Evolutionary conservation across 2,113 vertebrate species (phyloP).

Genomic region (Progne subis): DNA sequence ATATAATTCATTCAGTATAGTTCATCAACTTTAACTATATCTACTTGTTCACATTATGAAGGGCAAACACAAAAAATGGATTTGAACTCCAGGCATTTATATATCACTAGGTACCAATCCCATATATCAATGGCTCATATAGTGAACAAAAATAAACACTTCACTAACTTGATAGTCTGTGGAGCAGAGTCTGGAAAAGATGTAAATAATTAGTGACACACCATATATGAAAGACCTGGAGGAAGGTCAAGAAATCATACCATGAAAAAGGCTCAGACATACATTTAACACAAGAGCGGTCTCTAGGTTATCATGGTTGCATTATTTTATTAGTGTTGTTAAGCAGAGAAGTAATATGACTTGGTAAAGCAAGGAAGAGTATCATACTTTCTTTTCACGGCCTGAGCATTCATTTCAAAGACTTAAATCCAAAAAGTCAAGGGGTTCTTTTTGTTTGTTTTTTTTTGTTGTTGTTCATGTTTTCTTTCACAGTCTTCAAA

Average conservation of each 20-base stretch:
- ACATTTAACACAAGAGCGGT: background rate
- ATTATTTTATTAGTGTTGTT: conserved; percentile 15
- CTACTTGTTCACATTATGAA: conserved; percentile 29
- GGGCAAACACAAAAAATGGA: conserved; percentile 19
- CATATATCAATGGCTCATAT: background rate
- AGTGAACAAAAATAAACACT: conserved; percentile 38
- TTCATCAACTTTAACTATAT: conserved; percentile 25
- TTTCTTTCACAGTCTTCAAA: background rate
- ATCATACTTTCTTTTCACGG: background rate
- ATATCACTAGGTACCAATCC: background rate
- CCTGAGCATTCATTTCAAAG: background rate
- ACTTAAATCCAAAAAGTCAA: background rate
- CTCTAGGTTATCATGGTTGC: background rate
- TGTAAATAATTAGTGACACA: conserved; percentile 24
- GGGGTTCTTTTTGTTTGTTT: accelerated
- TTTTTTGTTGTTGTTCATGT: background rate
- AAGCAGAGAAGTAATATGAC: background rate
- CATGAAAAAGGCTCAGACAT: background rate
- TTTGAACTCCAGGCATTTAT: background rate
- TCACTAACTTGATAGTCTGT: conserved; percentile 20
- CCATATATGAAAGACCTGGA: background rate
- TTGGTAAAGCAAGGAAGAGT: background rate
- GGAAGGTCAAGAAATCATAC: conserved; percentile 19
- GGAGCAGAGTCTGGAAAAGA: conserved; percentile 7
- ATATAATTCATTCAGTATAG: conserved; percentile 31